Conservation (phyloP, 1,140 invertebrate genomes). For the Papilio dardanus region DNA sequence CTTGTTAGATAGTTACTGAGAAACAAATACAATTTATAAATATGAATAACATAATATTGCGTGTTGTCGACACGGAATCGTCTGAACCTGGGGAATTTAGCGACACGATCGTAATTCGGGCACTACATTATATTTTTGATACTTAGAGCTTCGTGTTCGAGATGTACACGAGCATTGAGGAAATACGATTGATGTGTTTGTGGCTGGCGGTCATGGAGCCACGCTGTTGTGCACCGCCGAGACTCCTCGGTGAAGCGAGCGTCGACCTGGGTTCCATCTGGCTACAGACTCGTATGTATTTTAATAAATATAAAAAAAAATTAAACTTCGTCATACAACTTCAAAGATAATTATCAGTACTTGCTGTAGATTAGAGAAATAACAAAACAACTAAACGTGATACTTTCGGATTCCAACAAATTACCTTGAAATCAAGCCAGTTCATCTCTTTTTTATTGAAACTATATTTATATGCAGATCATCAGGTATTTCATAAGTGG, state of each 20-base stretch:
- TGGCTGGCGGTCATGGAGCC: slow-evolving; percentile 68
- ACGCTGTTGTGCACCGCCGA: slow-evolving; percentile 59
- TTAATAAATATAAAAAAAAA: too few relatives aligned
- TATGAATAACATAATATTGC: too few relatives aligned
- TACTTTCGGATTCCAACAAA: background rate
- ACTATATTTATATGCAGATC: slow-evolving; percentile 81
- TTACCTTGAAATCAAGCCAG: background rate
- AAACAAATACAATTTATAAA: too few relatives aligned
- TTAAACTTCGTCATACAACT: too few relatives aligned
- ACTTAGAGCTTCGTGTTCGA: slow-evolving; percentile 87
- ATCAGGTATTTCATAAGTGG: slow-evolving; percentile 92
- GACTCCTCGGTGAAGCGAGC: slow-evolving; percentile 85
- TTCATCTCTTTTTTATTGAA: background rate
- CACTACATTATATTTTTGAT: background rate
- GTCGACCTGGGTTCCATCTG: slow-evolving; percentile 88
- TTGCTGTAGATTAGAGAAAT: background rate
- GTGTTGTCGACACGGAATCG: too few relatives aligned
- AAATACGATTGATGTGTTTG: slow-evolving; percentile 64
- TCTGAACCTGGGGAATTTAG: too few relatives aligned
- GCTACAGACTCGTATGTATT: slow-evolving; percentile 85
- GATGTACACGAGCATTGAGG: slow-evolving; percentile 80
- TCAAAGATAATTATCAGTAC: background rate
- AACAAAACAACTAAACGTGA: background rate
- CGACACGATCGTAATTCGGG: too few relatives aligned
- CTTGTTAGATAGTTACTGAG: too few relatives aligned